These are phyloP conservation scores for Sakesphorus luctuosus DNA, from an alignment of 2,113 vertebrate species.

Conservation along the genomic window DNA sequence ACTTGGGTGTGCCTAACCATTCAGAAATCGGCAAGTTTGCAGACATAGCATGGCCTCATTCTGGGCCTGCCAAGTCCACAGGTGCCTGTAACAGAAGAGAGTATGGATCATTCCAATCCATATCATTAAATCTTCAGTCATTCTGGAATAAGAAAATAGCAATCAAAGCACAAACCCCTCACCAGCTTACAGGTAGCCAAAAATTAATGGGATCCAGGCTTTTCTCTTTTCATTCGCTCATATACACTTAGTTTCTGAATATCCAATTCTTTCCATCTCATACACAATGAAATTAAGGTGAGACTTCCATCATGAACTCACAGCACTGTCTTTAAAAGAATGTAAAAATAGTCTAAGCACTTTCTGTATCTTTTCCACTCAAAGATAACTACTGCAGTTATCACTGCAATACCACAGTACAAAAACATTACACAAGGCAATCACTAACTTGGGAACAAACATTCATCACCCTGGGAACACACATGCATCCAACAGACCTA, in stretches of 20 bases:
- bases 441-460: background rate
- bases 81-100: background rate
- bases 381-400: background rate
- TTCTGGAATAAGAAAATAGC: background rate
- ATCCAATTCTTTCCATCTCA: background rate
- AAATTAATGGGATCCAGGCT: background rate
- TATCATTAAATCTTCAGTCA: background rate
- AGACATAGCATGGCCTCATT: background rate
- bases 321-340: background rate
- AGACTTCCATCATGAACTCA: background rate
- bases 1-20: background rate
- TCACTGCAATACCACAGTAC: background rate
- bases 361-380: background rate
- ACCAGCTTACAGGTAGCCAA: fast-evolving
- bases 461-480: background rate
- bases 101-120: background rate
- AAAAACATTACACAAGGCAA: background rate
- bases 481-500: background rate
- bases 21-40: background rate
- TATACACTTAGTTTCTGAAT: background rate
- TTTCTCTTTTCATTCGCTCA: background rate
- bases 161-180: background rate
- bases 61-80: background rate
- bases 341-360: background rate
- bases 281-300: background rate